Base-by-base conservation (phyloP, 2,888 invertebrate genomes). In the Lycaena phlaeas region DNA sequence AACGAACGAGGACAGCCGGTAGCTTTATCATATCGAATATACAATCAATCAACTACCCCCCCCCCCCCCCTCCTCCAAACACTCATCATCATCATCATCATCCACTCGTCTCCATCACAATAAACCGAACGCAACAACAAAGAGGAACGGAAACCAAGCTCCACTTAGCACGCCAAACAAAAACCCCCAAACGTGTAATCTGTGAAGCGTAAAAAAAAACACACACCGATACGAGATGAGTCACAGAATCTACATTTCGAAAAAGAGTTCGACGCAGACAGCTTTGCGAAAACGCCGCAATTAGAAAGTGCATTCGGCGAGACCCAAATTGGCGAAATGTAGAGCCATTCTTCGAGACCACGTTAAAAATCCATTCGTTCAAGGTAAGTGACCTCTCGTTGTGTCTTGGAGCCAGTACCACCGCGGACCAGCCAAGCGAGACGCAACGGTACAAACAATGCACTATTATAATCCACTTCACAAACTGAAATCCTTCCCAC, bases 141-240 rank as follows among this genome's bases (percentile, higher is more conserved):
- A 18, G 7, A 5, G n/a, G n/a, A n/a, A 5, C 78, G 81, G 79
- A 82, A 70, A 81, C 75, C 82, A 81, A 82, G 82, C 81, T 75
- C 82, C 71, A 75, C 64, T 81, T 81, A 72, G 59, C 56, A 56
- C 63, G 12, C 4, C 22, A 9, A 6, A 2, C 22, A n/a, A n/a
- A 22, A 6, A n/a, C n/a, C 22, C 4, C 18, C 18, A 18, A 18
- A 18, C 18, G 18, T 4, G 4, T 18, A n/a, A n/a, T n/a, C n/a
- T n/a, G n/a, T 5, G 18, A 5, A 18, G 5, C 18, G 18, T 4
- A 3, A 5, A 18, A 18, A 18, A 18, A 18, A 18, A 18, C n/a
- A n/a, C n/a, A 18, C 22, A 6, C 22, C 22, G 6, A n/a, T n/a
- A n/a, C 3, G 22, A n/a, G n/a, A 5, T 22, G 22, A 22, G 7